These are phyloP conservation scores for Triops longicaudatus DNA, from an alignment of 1,140 invertebrate genomes.

Conservation along the genomic window DNA sequence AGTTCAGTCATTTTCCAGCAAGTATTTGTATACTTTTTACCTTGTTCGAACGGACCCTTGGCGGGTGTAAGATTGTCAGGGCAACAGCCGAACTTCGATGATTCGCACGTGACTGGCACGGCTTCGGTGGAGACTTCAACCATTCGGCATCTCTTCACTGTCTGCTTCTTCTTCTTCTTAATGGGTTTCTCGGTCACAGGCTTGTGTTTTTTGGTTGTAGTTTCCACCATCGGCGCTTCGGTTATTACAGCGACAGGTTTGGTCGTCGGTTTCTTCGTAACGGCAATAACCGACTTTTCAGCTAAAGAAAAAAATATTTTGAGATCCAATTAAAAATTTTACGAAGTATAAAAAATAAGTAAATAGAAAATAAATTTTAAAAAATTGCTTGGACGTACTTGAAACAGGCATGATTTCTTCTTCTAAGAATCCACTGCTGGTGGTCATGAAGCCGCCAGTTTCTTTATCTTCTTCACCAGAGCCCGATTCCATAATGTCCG, in stretches of 20 bases:
- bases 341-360: background rate
- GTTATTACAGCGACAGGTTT: conserved; percentile 27
- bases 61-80: conserved; percentile 77
- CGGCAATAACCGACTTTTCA: conserved; percentile 4
- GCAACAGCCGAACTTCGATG: conserved; percentile 76
- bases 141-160: conserved; percentile 22
- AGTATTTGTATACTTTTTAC: background rate
- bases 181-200: conserved; percentile 15
- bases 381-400: background rate
- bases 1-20: too few species aligned
- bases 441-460: conserved; percentile 26
- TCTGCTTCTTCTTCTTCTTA: conserved; percentile 26
- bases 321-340: background rate
- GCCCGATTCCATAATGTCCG: conserved; percentile 26
- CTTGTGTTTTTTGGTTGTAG: conserved; percentile 24
- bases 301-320: background rate
- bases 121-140: conserved; percentile 33
- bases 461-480: conserved; percentile 27
- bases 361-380: background rate
- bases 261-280: conserved; percentile 20
- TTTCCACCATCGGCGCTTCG: conserved; percentile 32
- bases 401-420: conserved; percentile 21
- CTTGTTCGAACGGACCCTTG: conserved; percentile 45
- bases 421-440: conserved; percentile 29
- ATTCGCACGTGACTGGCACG: too few species aligned